Evolutionary conservation across 2,888 invertebrate genomes (phyloP).

Genomic region (Machimus rusticus): DNA sequence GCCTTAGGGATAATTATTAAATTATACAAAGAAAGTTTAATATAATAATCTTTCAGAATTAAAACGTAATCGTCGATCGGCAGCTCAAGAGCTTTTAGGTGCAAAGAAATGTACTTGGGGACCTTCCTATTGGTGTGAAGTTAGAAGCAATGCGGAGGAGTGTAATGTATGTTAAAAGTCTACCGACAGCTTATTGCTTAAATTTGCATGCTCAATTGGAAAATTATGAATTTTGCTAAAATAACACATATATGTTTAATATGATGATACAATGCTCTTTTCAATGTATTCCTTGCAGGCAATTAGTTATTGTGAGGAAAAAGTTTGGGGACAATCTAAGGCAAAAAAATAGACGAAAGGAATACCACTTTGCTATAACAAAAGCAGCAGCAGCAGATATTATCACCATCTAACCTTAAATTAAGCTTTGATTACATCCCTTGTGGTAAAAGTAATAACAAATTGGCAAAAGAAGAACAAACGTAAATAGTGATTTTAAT

Average conservation of each 20-base stretch:
- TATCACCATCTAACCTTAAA: constrained; percentile 12
- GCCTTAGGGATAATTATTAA: too few species aligned
- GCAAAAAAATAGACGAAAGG: not conserved
- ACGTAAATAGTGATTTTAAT: not conserved
- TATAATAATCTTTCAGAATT: not conserved
- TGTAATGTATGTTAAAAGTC: constrained; percentile 58
- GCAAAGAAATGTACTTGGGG: constrained; percentile 74
- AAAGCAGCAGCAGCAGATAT: not conserved
- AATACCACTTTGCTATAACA: not conserved
- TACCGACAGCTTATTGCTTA: not conserved
- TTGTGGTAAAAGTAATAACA: not conserved
- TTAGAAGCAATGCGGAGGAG: constrained; percentile 63
- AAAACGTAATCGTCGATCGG: constrained; percentile 9
- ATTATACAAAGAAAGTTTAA: not conserved
- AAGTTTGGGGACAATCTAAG: constrained; percentile 54
- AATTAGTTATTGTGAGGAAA: constrained; percentile 58
- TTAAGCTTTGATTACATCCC: not conserved
- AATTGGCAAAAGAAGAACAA: not conserved
- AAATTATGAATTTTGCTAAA: not conserved
- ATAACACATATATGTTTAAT: not conserved
- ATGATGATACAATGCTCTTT: not conserved
- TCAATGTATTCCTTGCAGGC: constrained; percentile 54
- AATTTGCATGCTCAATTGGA: not conserved
- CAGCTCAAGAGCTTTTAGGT: constrained; percentile 61
- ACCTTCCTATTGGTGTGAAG: constrained; percentile 77